phyloP scores from a whole-genome alignment of 1,140 invertebrate genomes.

The Tetragnatha versicolor region DNA sequence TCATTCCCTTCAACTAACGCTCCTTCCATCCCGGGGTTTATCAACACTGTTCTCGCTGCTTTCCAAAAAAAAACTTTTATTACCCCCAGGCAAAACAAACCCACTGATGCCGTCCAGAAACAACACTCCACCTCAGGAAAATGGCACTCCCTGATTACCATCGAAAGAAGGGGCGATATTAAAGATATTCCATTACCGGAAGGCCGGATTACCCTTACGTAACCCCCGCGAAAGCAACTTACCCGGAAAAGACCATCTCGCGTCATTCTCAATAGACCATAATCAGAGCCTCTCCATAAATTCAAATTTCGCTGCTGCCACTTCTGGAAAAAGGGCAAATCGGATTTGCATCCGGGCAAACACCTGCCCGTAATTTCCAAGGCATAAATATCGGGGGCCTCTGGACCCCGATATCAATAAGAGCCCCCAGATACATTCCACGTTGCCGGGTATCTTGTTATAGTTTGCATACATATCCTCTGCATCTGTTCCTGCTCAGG shows the following conservation, averaged over 20 bases:
- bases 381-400: constrained; percentile 19
- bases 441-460: constrained; percentile 33
- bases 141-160: no score
- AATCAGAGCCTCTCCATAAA: constrained; percentile 46
- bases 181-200: constrained; percentile 3
- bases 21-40: no score
- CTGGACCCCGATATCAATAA: constrained; percentile 37
- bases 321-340: constrained; percentile 28
- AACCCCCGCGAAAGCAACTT: background rate
- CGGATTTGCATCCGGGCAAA: constrained; percentile 43
- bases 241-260: background rate
- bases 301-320: constrained; percentile 24
- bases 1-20: no score
- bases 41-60: no score
- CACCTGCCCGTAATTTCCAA: constrained; percentile 43
- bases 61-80: no score
- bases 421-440: constrained; percentile 28
- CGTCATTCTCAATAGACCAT: constrained; percentile 45
- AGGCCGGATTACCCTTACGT: no score
- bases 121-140: no score
- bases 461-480: constrained; percentile 29
- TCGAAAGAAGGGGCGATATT: background rate
- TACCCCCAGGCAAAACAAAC: no score
- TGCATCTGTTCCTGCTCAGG: constrained; percentile 46
- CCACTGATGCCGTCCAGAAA: no score